Evolutionary conservation across 2,797 vertebrate species (phyloP), one percentile per base, ranked within the genome.

Genomic region (Novumbra hubbsi): DNA sequence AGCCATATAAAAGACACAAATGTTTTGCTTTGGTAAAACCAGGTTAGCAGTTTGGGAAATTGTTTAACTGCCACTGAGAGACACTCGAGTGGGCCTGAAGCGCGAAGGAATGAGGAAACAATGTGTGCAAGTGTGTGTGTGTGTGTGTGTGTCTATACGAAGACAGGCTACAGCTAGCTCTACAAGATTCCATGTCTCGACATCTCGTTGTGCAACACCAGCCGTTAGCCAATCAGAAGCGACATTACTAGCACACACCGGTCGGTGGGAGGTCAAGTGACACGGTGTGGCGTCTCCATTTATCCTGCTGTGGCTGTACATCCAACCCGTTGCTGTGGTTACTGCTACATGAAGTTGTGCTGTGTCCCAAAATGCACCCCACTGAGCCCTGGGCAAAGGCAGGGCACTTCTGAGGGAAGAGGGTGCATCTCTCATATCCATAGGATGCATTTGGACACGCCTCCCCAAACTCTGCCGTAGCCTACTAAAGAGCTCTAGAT

Each of bases 51-150:
- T 52, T n/a, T 52, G 0, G 6, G 50, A 52, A 17, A 52, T 52
- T 4, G 19, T 52, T 21, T 24, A 9, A 14, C 1, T 57, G 4
- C n/a, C 24, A 57, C 11, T 24, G n/a, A 57, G n/a, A 57, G n/a
- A 16, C 6, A 12, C 55, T 21, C 21, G 41, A 75, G 75, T 55
- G 79, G 87, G 88, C 85, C 83, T 80, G 81, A 62, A 80, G 77
- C 78, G 24, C 81, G 74, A 73, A 85, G 55, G 87, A 90, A 91
- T 88, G 86, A 90, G 89, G 89, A 91, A 88, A 80, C 79, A 83
- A 84, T 77, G 75, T 68, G 68, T 32, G 73, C 81, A 78, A 69
- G 79, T 55, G 83, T n/a, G 17, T 66, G 64, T 30, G 64, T 7
- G 28, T 34, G 30, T 65, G 62, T 64, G 62, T 17, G 14, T 32